Evolutionary conservation across 2,888 invertebrate genomes (phyloP), one percentile per base, ranked within the genome.

Genomic region (Pheosia tremula): DNA sequence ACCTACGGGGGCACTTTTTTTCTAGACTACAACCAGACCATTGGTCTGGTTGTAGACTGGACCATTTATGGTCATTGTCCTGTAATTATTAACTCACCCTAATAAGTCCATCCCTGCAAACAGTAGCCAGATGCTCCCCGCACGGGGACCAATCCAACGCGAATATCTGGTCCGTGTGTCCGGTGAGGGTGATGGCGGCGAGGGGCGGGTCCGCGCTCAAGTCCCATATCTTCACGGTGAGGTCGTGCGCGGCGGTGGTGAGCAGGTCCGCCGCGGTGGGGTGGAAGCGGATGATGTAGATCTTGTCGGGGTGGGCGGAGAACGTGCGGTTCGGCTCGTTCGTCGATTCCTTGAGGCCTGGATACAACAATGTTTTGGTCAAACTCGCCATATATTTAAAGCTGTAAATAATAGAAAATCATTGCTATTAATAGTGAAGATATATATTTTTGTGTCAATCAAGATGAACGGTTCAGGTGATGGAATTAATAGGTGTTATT

Each of bases 131-230:
- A 75, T 95, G 96, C 43, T 95, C 95, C 1, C 99, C 99, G 81
- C 98, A 97, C 0, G 97, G 97, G 63, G 98, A 98, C 99, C 99
- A 99, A 4, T 98, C 97, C 75, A 98, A 94, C 63, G 97, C 97
- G 77, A 98, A 98, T 83, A 99, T 97, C 91, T 98, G 98, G 79
- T 98, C 98, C 0, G 96, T 95, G 77, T 98, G 98, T 0, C 91
- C 97, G 10, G 95, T 95, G 5, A 98, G 86, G 1, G 95, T 94
- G 66, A 97, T 95, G 69, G 77, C 81, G 0, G 84, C 78, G 0
- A 68, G 73, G 0, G 93, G 92, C 0, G 50, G 71, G 0, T 86
- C 90, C 0, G 88, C 86, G 11, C 89, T 88, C 53, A 98, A 92
- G 85, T 98, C 96, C 98, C 98, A 99, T 52, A 99, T 94, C 84